phyloP scores from a whole-genome alignment of 2,797 vertebrate species.

The Poecilia picta region DNA sequence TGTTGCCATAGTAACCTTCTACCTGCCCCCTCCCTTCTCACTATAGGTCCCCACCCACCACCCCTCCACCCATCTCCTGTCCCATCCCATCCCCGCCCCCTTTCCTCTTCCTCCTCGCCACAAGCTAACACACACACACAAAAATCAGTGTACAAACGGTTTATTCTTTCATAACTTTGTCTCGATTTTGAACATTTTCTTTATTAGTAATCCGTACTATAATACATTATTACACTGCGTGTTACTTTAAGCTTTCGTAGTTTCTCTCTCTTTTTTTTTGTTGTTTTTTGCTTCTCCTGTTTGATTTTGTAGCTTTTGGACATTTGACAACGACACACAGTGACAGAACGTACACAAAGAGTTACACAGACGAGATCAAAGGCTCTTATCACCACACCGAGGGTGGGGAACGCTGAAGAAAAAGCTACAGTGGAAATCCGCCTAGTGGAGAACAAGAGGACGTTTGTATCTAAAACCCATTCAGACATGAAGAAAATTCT shows the following conservation, averaged over 20 bases:
- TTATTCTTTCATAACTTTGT: neutral
- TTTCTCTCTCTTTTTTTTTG: neutral
- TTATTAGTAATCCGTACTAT: neutral
- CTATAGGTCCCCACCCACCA: neutral
- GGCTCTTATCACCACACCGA: conserved; percentile 74
- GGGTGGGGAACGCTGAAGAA: conserved; percentile 64
- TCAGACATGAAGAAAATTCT: conserved; percentile 5
- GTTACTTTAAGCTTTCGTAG: neutral
- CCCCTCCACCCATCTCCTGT: conserved; percentile 38
- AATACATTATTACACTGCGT: neutral
- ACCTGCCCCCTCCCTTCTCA: conserved; percentile 75
- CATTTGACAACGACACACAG: conserved; percentile 76
- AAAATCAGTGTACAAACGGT: neutral
- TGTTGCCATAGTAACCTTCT: conserved; percentile 93
- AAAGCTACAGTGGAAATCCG: conserved; percentile 50
- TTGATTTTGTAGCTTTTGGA: conserved; percentile 86
- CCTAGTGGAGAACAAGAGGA: conserved; percentile 24
- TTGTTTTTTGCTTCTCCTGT: conserved; percentile 50
- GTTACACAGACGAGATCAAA: conserved; percentile 74
- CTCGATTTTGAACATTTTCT: neutral
- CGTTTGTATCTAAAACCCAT: conserved; percentile 27
- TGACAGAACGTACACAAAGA: conserved; percentile 40
- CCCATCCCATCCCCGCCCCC: conserved; percentile 50
- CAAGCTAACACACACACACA: neutral
- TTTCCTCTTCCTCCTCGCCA: conserved; percentile 34